A percentile compares a stretch with the other conserved stretches of the same genome.
These are phyloP conservation scores for Drosophila persimilis DNA, from an alignment of 1,140 invertebrate genomes.

Conservation along the genomic window DNA sequence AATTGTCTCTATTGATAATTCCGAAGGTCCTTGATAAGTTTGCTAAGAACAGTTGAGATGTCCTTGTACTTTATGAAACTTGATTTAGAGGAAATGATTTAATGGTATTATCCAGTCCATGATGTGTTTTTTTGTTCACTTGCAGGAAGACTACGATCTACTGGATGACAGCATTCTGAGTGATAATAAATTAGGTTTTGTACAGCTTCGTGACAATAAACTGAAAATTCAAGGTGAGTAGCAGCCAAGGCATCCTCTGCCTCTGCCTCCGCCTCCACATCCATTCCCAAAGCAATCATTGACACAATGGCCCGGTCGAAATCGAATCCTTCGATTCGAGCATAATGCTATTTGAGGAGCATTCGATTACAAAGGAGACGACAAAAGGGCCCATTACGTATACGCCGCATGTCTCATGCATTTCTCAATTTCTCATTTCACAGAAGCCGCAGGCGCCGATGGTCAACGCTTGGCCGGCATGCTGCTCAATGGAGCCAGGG, in stretches of 20 bases:
- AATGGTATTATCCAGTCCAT: neutral
- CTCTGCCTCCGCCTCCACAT: neutral
- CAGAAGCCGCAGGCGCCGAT: constrained; percentile 74
- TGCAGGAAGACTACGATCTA: constrained; percentile 79
- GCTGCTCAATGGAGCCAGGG: constrained; percentile 56
- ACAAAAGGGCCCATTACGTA: constrained; percentile 53
- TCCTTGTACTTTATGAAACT: too few relatives aligned
- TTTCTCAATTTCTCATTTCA: constrained; percentile 33
- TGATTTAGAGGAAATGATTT: too few relatives aligned
- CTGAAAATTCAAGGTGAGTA: constrained; percentile 82
- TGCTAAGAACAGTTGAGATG: too few relatives aligned
- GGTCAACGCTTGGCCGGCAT: constrained; percentile 74
- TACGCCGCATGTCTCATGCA: constrained; percentile 55
- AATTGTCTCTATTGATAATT: too few relatives aligned
- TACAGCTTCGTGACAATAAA: constrained; percentile 83
- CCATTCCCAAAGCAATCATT: constrained; percentile 32
- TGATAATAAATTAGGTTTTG: constrained; percentile 83
- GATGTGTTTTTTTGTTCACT: neutral
- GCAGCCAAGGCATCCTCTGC: neutral
- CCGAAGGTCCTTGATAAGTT: too few relatives aligned
- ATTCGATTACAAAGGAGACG: constrained; percentile 21
- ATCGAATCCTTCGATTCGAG: constrained; percentile 4
- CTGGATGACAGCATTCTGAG: constrained; percentile 78
- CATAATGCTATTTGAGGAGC: constrained; percentile 42
- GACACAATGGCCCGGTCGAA: constrained; percentile 19